These are phyloP conservation scores for Tridacna crocea DNA, from an alignment of 2,888 invertebrate species.

Conservation along the genomic window DNA sequence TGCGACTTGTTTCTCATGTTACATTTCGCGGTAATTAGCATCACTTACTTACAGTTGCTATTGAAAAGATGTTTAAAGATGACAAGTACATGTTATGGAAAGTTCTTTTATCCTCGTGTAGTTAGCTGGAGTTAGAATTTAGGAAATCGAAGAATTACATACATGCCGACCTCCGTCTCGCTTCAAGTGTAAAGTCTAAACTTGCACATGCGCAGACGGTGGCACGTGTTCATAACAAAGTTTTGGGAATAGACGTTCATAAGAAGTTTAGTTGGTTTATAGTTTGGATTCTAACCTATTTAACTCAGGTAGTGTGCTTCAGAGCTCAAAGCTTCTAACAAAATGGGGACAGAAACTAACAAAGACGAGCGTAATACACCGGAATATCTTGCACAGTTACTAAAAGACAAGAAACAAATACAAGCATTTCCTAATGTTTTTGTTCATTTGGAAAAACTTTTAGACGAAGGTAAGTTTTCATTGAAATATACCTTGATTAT, in stretches of 20 bases:
- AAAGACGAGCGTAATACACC: constrained; percentile 85
- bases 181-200: constrained; percentile 65
- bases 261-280: constrained; percentile 76
- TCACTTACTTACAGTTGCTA: too few relatives aligned
- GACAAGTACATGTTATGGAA: too few relatives aligned
- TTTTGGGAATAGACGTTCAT: constrained; percentile 76
- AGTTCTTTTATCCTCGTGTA: too few relatives aligned
- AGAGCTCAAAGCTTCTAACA: constrained; percentile 76
- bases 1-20: background rate
- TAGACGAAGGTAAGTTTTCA: constrained; percentile 96
- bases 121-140: too few relatives aligned
- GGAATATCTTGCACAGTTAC: constrained; percentile 99
- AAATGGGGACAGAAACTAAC: constrained; percentile 83
- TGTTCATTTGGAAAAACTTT: constrained; percentile 98
- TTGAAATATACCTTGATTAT: constrained; percentile 22
- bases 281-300: constrained; percentile 80
- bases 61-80: too few relatives aligned
- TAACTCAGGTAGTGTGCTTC: constrained; percentile 79
- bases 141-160: too few relatives aligned
- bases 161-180: constrained; percentile 32
- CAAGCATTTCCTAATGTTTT: constrained; percentile 99
- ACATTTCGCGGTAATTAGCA: too few relatives aligned
- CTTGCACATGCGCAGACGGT: constrained; percentile 79
- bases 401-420: constrained; percentile 99
- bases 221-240: constrained; percentile 83